Base-by-base conservation (phyloP, 1,140 invertebrate species). In the Mesaphorura yosii region DNA sequence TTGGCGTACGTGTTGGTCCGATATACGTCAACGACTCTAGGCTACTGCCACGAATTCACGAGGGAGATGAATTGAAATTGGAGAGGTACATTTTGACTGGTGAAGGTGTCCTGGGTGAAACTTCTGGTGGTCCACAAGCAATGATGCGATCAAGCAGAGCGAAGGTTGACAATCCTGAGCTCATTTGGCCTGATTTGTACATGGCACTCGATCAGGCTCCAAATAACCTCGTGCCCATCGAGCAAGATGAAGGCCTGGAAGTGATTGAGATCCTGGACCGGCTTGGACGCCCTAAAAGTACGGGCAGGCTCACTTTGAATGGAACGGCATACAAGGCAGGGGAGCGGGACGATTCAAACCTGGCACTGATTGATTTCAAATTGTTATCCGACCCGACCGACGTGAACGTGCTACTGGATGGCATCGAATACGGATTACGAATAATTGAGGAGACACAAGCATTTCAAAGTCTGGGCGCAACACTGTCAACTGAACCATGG, bases 311-410 rank as follows among this genome's bases (percentile, higher is more conserved):
- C 1, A 10, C 20, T 3, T 5, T 47, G 26, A 27, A 47, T 19
- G 28, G 14, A 14, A 27, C 25, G 3, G 14, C 25, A 1, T 47
- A 47, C 27, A 17, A 12, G n/a, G 3, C 4, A 1, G 48, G 48
- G n/a, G 20, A 2, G 17, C 5, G 48, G 2, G 37, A 40, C 3
- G 48, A 50, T 34, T 6, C 3, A 1, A 7, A 50, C 20, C 20
- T 50, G 3, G 48, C 48, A 6, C 14, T 39, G 15, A 39, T 50
- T n/a, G 48, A 50, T 50, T 39, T 17, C 20, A 50, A 39, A 17
- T n/a, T 50, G 10, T 19, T 50, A 1, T 14, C 31, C 12, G 1
- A 38, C n/a, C 48, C 37, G 12, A 15, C 1, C 28, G 48, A 50
- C 28, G 37, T 38, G 1, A 38, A 50, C 23, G 31, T 22, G 7